A percentile compares a stretch with the other conserved stretches of the same genome.
Conservation (phyloP, 2,888 invertebrate species). For the Fragum sueziense region DNA sequence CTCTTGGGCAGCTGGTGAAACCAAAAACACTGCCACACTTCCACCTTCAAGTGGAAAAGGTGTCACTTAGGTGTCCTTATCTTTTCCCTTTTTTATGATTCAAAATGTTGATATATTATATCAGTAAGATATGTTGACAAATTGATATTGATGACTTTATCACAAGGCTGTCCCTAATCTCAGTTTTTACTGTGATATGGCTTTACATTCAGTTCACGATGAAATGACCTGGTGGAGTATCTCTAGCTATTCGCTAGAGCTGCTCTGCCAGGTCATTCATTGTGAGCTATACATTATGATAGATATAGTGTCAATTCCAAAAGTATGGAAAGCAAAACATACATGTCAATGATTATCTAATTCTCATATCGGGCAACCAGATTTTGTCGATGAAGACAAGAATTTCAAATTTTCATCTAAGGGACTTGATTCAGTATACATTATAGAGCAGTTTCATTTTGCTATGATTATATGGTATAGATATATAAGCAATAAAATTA, state of each 20-base stretch:
- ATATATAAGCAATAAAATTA: neutral
- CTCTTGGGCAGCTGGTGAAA: too few relatives aligned
- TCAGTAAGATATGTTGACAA: too few relatives aligned
- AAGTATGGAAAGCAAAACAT: neutral
- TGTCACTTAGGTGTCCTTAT: too few relatives aligned
- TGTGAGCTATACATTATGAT: too few relatives aligned
- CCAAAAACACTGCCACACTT: too few relatives aligned
- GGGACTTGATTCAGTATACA: neutral
- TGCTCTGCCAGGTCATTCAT: too few relatives aligned
- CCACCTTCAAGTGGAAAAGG: too few relatives aligned
- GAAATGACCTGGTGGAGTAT: too few relatives aligned
- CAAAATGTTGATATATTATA: too few relatives aligned
- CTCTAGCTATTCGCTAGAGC: too few relatives aligned
- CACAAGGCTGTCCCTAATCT: neutral
- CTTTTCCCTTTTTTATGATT: too few relatives aligned
- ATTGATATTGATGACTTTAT: neutral
- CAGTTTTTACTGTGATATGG: neutral
- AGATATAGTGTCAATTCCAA: neutral
- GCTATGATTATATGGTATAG: constrained; percentile 1
- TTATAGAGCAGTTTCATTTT: neutral
- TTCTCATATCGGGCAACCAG: neutral
- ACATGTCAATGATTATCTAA: neutral
- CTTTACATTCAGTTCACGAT: neutral
- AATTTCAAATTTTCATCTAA: neutral
- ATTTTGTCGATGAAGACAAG: neutral